These are phyloP conservation scores for Coenobita brevimanus DNA, from an alignment of 1,140 invertebrate species.

Conservation along the genomic window DNA sequence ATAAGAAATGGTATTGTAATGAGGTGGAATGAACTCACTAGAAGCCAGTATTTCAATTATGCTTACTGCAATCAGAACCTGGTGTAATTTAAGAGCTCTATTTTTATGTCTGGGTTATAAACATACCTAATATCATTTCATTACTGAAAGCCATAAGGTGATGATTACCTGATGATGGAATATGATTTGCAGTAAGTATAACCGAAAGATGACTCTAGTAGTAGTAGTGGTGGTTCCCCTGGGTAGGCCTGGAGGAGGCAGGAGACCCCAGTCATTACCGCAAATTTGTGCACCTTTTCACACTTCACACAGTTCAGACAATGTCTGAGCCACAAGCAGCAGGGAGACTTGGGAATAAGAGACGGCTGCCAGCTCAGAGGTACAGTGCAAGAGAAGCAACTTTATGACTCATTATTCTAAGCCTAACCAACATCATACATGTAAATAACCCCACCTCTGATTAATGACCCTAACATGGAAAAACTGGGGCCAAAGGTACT, in stretches of 20 bases:
- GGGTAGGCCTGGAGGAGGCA: neutral
- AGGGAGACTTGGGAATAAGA: slow-evolving; percentile 10
- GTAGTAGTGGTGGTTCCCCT: too few relatives aligned
- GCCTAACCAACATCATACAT: neutral
- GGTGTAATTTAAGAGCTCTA: too few relatives aligned
- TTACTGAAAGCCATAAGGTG: too few relatives aligned
- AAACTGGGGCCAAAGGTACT: slow-evolving; percentile 8
- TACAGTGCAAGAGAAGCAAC: neutral
- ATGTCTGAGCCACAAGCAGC: slow-evolving; percentile 15
- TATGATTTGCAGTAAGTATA: too few relatives aligned
- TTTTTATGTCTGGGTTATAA: neutral
- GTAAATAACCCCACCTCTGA: slow-evolving; percentile 2
- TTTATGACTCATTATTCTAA: slow-evolving; percentile 8
- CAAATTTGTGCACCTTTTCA: slow-evolving; percentile 49
- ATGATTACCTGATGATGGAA: too few relatives aligned
- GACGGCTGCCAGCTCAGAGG: slow-evolving; percentile 16
- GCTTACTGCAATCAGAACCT: slow-evolving; percentile 14
- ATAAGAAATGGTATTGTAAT: slow-evolving; percentile 58
- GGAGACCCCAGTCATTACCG: slow-evolving; percentile 9
- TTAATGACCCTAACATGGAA: too few relatives aligned
- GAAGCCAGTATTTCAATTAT: slow-evolving; percentile 38
- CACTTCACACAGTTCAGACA: slow-evolving; percentile 47
- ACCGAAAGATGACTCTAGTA: too few relatives aligned
- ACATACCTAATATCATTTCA: neutral
- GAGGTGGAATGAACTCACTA: slow-evolving; percentile 55